A percentile compares a stretch with the other conserved stretches of the same genome.
These are phyloP conservation scores for Acanthornis magna DNA, from an alignment of 2,797 vertebrate species.

Conservation along the genomic window DNA sequence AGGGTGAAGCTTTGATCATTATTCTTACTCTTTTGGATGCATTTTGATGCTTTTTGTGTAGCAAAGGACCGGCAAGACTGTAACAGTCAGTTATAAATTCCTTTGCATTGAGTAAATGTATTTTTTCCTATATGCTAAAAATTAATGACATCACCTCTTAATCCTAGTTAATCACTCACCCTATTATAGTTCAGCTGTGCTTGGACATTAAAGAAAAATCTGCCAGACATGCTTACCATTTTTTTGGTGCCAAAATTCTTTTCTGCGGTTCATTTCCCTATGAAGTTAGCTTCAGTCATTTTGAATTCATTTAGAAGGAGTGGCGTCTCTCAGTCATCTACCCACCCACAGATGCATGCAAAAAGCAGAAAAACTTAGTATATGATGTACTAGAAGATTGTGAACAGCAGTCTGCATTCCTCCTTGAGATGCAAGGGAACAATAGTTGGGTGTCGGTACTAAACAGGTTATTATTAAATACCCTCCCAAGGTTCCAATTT, in stretches of 20 bases:
- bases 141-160: neutral
- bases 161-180: neutral
- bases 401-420: neutral
- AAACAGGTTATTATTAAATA: neutral
- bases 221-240: neutral
- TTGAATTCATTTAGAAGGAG: conserved; percentile 44
- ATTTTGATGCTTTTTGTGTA: neutral
- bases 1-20: neutral
- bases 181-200: conserved; percentile 13
- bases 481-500: neutral
- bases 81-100: neutral
- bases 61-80: neutral
- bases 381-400: neutral
- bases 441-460: neutral
- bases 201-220: conserved; percentile 21
- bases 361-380: neutral
- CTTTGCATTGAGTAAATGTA: neutral
- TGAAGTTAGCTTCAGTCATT: conserved; percentile 31
- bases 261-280: neutral
- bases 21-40: neutral
- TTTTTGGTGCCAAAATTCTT: conserved; percentile 15
- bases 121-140: conserved; percentile 9
- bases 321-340: neutral
- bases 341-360: neutral
- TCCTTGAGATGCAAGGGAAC: neutral